Percentiles rank a stretch among this genome's conserved stretches.
Evolutionary conservation across 2,888 invertebrate genomes (phyloP).

Genomic region (Cryptus viduatorius): DNA sequence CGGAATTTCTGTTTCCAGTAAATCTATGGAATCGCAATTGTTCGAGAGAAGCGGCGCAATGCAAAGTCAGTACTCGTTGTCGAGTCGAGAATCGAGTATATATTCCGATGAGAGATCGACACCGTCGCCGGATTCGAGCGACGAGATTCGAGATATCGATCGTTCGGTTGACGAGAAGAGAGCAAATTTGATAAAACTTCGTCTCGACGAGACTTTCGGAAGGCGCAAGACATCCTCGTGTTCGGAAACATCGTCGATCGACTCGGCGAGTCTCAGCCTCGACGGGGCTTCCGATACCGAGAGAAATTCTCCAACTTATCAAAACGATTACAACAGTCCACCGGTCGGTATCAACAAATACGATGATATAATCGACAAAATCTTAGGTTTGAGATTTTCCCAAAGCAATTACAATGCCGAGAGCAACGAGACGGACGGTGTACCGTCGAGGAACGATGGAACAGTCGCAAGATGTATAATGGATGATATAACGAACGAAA

Average conservation of each 20-base stretch:
- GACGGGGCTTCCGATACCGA: conserved; percentile 62
- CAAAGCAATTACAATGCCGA: conserved; percentile 37
- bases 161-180: conserved; percentile 26
- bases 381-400: conserved; percentile 68
- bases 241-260: conserved; percentile 62
- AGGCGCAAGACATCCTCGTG: conserved; percentile 63
- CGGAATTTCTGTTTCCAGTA: conserved; percentile 36
- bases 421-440: not conserved
- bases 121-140: conserved; percentile 50
- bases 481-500: conserved; percentile 20
- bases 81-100: conserved; percentile 60
- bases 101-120: conserved; percentile 63
- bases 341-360: conserved; percentile 53
- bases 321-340: conserved; percentile 37
- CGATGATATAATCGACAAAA: conserved; percentile 73
- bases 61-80: conserved; percentile 49
- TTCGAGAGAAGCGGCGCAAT: conserved; percentile 13
- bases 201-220: conserved; percentile 17
- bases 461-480: not conserved
- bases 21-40: conserved; percentile 60
- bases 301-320: conserved; percentile 49
- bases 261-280: conserved; percentile 50
- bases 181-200: conserved; percentile 43
- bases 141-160: conserved; percentile 34
- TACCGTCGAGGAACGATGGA: not conserved